Percentiles rank a stretch among this genome's conserved stretches.
Conservation (phyloP, 2,113 vertebrate genomes). For the Microcebus murinus region DNA sequence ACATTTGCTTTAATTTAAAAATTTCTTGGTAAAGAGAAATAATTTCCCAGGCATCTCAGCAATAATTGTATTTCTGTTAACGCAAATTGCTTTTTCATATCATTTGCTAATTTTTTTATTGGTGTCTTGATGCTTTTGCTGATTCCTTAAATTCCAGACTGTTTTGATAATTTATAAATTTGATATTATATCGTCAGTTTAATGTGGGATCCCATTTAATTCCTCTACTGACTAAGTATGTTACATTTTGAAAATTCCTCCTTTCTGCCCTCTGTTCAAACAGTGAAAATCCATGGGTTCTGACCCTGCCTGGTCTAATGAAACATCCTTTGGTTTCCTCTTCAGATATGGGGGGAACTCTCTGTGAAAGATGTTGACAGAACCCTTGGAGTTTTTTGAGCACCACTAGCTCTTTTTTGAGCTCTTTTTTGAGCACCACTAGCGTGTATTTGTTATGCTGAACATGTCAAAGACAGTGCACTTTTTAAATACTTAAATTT, state of each 20-base stretch:
- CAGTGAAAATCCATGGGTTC: neutral
- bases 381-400: neutral
- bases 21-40: neutral
- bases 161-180: neutral
- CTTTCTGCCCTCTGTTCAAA: neutral
- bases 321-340: neutral
- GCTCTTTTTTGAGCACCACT: neutral
- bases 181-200: neutral
- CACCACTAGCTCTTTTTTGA: neutral
- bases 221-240: neutral
- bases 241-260: neutral
- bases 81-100: neutral
- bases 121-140: neutral
- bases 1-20: neutral
- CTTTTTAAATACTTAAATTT: conserved; percentile 4
- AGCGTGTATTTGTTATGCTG: neutral
- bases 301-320: neutral
- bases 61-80: neutral
- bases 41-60: neutral
- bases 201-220: neutral
- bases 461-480: neutral
- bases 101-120: conserved; percentile 33
- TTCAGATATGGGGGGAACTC: neutral
- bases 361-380: neutral
- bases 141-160: neutral